A percentile compares a stretch with the other conserved stretches of the same genome.
Evolutionary conservation across 2,113 vertebrate genomes (phyloP).

Genomic region (Eurypyga helias): DNA sequence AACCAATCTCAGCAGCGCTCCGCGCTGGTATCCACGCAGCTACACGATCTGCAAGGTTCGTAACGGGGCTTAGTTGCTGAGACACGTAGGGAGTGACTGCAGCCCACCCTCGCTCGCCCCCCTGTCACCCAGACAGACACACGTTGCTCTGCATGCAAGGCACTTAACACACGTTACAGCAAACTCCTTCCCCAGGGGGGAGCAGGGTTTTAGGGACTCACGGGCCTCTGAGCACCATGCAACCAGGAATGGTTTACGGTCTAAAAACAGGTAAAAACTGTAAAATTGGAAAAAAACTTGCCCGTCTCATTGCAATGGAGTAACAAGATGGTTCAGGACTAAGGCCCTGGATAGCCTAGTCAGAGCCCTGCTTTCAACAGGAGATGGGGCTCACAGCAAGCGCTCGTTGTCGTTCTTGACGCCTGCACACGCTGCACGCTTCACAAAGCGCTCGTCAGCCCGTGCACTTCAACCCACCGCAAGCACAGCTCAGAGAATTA

Average conservation of each 20-base stretch:
- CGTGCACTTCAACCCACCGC: neutral
- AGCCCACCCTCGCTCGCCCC: too few relatives aligned
- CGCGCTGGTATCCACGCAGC: neutral
- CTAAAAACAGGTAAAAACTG: neutral
- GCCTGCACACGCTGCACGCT: accelerated
- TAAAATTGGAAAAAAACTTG: neutral
- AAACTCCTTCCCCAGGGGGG: neutral
- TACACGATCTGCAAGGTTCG: too few relatives aligned
- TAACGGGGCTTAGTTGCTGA: neutral
- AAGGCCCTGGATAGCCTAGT: neutral
- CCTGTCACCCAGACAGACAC: neutral
- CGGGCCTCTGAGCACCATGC: accelerated
- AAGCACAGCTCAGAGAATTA: neutral
- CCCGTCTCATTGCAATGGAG: neutral
- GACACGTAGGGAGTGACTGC: accelerated
- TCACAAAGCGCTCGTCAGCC: neutral
- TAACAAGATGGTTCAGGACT: neutral
- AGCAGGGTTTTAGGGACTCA: neutral
- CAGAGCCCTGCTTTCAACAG: neutral
- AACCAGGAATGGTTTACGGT: neutral
- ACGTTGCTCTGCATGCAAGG: neutral
- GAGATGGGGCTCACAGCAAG: neutral
- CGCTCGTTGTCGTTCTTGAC: accelerated
- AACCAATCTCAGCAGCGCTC: neutral
- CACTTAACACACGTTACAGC: neutral